Evolutionary conservation across 1,140 invertebrate genomes (phyloP).

Genomic region (Diachasma alloeum): DNA sequence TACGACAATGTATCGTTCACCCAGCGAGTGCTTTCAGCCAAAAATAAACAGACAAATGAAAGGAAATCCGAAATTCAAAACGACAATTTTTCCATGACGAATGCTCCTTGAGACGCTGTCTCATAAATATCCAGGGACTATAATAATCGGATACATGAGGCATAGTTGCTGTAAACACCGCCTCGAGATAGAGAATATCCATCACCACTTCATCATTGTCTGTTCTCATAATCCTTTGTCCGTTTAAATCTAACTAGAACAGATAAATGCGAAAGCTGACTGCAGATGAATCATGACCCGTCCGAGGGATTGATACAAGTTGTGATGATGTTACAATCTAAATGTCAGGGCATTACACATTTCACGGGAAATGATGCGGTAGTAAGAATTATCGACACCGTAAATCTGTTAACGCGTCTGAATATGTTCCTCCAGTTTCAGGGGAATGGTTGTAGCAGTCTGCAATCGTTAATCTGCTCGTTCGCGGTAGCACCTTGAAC

Average conservation of each 20-base stretch:
- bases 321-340: not conserved
- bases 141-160: too few species aligned
- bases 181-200: not conserved
- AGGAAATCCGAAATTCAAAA: too few species aligned
- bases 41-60: too few species aligned
- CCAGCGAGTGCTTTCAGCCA: too few species aligned
- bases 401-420: not conserved
- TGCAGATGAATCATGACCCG: not conserved
- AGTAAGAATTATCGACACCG: not conserved
- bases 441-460: slow-evolving; percentile 32
- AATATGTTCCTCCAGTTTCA: slow-evolving; percentile 2
- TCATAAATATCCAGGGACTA: too few species aligned
- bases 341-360: not conserved
- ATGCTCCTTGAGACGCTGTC: not conserved
- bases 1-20: not conserved
- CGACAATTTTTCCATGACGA: not conserved
- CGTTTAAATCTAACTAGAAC: not conserved
- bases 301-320: not conserved
- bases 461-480: slow-evolving; percentile 45
- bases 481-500: slow-evolving; percentile 1
- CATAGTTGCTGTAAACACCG: too few species aligned
- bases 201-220: not conserved
- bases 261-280: not conserved
- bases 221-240: not conserved
- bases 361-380: not conserved